These are phyloP conservation scores for Albula glossodonta DNA, from an alignment of 2,113 vertebrate genomes.

Conservation along the genomic window DNA sequence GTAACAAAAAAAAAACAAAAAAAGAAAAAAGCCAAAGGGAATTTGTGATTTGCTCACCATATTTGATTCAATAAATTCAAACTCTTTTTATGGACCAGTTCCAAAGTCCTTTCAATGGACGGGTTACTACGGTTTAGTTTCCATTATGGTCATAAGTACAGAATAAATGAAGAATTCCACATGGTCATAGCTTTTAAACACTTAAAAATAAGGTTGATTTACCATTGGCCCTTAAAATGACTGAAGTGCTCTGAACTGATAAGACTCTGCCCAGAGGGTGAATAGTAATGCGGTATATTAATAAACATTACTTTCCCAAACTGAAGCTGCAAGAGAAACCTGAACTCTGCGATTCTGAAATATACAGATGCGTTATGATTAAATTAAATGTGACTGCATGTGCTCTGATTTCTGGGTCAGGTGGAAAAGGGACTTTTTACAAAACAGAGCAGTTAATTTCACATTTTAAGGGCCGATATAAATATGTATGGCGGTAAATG, in stretches of 20 bases:
- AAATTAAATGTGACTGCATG: not conserved
- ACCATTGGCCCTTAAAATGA: not conserved
- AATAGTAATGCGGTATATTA: slow-evolving; percentile 8
- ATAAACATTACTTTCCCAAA: slow-evolving; percentile 6
- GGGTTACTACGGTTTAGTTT: not conserved
- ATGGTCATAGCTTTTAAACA: not conserved
- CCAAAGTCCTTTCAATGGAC: not conserved
- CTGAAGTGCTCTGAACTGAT: slow-evolving; percentile 12
- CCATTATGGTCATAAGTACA: not conserved
- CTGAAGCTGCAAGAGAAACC: not conserved
- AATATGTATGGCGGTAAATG: no score
- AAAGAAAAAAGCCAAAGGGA: no score
- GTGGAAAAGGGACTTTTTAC: not conserved
- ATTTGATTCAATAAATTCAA: not conserved
- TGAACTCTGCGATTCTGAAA: not conserved
- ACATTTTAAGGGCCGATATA: not conserved
- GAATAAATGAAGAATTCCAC: slow-evolving; percentile 1
- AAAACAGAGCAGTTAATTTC: not conserved
- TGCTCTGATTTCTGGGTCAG: not conserved
- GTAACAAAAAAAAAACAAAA: no score
- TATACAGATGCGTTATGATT: not conserved
- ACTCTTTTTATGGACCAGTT: not conserved
- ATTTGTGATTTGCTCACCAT: not conserved
- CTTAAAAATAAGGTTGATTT: not conserved
- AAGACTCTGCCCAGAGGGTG: not conserved